Evolutionary conservation across 2,113 vertebrate species (phyloP), one percentile per base, ranked within the genome.

Genomic region (Ia io): DNA sequence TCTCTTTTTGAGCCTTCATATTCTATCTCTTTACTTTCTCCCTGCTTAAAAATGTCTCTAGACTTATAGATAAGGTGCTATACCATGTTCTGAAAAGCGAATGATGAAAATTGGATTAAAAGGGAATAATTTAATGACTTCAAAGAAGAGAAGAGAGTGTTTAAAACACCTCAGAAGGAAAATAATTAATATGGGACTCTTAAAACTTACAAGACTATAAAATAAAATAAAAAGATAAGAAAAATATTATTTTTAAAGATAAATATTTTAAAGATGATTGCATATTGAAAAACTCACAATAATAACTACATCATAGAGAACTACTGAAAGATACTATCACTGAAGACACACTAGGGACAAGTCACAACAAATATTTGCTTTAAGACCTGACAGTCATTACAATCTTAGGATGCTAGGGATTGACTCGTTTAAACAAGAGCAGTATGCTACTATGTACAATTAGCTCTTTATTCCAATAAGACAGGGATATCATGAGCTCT

Each of bases 111-210:
- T 35, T 42, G 12, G 49, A 90, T 78, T 51, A 88, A 82, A 91
- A 80, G 71, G 40, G 25, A 74, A 78, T 82, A 71, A 79, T 84
- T 94, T 91, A 88, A 69, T 84, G 78, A 90, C 59, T 94, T 65
- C 13, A 35, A 90, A 92, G 73, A 95, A 93, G 44, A 56, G 61
- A 87, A 93, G 93, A 85, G 13, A 18, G 61, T 78, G 16, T 84
- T 90, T 91, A 91, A 93, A 93, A 93, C 32, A 51, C 16, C 74
- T 59, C 16, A 35, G 78, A 86, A 73, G 56, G 30, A 84, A 77
- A 93, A 91, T 88, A 70, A 85, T 85, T 87, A 69, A 74, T 63
- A 89, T 9, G 23, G 16, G 67, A 28, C 40, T 96, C 67, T 94
- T 83, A 77, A 28, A 92, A 85, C 35, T 47, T 90, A 70, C 3